Evolutionary conservation across 1,140 invertebrate genomes (phyloP).

Genomic region (Cotesia chilonis): DNA sequence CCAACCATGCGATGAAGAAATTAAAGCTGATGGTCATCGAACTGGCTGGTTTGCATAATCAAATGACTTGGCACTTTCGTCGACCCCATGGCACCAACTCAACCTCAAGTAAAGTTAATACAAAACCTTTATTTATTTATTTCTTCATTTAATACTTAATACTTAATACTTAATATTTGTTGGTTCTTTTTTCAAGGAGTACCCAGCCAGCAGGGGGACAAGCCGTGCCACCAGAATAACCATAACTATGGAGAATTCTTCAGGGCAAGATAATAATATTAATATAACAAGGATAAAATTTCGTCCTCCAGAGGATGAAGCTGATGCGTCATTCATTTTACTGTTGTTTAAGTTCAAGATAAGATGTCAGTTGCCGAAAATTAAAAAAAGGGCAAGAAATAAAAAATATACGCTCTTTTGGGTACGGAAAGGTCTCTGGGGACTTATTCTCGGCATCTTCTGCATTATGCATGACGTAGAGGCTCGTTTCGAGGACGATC

Average conservation of each 20-base stretch:
- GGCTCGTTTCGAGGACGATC: slow-evolving; percentile 24
- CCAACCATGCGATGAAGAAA: too few relatives aligned
- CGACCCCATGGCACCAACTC: too few relatives aligned
- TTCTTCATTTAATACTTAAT: too few relatives aligned
- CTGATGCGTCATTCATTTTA: background rate
- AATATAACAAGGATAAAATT: too few relatives aligned
- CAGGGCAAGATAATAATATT: background rate
- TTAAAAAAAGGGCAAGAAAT: background rate
- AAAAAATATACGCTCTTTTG: slow-evolving; percentile 1
- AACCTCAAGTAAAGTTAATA: too few relatives aligned
- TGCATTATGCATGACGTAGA: slow-evolving; percentile 38
- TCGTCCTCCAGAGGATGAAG: background rate
- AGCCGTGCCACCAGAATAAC: background rate
- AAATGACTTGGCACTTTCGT: too few relatives aligned
- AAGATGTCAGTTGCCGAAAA: slow-evolving; percentile 11
- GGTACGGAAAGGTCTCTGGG: slow-evolving; percentile 9
- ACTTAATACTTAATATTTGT: too few relatives aligned
- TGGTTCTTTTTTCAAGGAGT: too few relatives aligned
- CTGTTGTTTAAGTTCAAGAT: background rate
- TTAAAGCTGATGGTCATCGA: too few relatives aligned
- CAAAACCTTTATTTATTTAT: background rate
- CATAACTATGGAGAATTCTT: background rate
- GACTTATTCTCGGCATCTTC: slow-evolving; percentile 11
- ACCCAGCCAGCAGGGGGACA: background rate
- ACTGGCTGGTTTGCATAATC: too few relatives aligned